A percentile compares a stretch with the other conserved stretches of the same genome.
These are phyloP conservation scores for Apotomis turbidana DNA, from an alignment of 2,888 invertebrate genomes.

Conservation along the genomic window DNA sequence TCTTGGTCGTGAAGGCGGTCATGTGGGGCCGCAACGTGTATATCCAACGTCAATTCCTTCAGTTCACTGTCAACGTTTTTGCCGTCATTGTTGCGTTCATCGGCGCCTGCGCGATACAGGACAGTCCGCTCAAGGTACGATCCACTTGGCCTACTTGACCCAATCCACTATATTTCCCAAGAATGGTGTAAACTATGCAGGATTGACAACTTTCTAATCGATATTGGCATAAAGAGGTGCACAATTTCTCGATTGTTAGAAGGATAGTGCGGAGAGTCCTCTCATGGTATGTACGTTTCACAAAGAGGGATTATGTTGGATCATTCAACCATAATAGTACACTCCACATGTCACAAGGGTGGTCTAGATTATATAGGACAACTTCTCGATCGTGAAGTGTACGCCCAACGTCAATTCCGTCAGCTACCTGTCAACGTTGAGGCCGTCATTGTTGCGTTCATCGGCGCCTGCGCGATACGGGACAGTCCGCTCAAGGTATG, in stretches of 20 bases:
- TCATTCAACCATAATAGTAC: too few relatives aligned
- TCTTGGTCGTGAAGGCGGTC: slow-evolving; percentile 99
- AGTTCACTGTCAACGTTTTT: slow-evolving; percentile 99
- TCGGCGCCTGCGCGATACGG: slow-evolving; percentile 85
- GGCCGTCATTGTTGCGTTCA: slow-evolving; percentile 99
- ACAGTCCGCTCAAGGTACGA: not conserved
- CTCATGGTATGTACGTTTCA: too few relatives aligned
- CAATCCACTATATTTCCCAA: too few relatives aligned
- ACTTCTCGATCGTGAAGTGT: slow-evolving; percentile 99
- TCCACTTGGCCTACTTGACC: not conserved
- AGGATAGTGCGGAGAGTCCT: too few relatives aligned
- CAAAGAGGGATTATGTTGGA: too few relatives aligned
- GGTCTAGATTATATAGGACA: slow-evolving; percentile 83
- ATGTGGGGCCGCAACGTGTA: slow-evolving; percentile 99
- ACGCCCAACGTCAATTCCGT: slow-evolving; percentile 99
- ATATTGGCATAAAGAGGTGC: too few relatives aligned
- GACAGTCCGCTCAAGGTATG: not conserved
- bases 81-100: slow-evolving; percentile 99
- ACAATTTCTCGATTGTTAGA: too few relatives aligned
- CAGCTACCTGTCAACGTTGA: slow-evolving; percentile 99
- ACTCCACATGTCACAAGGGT: too few relatives aligned
- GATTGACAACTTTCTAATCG: too few relatives aligned
- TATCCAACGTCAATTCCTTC: slow-evolving; percentile 99
- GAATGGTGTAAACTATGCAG: too few relatives aligned
- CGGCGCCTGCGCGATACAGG: slow-evolving; percentile 82